Conservation (phyloP, 2,888 invertebrate species). For the Stenoptilia bipunctidactyla region DNA sequence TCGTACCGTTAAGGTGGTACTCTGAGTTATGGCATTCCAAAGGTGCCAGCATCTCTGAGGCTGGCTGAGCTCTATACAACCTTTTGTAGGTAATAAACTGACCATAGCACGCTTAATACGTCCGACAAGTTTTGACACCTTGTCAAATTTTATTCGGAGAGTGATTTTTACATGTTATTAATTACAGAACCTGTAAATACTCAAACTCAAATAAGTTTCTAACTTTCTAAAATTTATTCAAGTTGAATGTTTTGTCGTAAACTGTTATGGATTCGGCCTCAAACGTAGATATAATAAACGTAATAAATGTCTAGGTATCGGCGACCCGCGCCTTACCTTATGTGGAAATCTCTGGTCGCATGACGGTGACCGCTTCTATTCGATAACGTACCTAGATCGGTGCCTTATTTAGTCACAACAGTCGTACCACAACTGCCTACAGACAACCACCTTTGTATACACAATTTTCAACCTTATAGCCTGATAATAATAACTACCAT, state of each 20-base stretch:
- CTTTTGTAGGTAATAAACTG: neutral
- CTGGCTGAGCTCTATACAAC: slow-evolving; percentile 1
- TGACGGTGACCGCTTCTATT: slow-evolving; percentile 29
- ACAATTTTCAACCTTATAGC: neutral
- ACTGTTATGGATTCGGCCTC: no score
- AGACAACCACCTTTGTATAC: neutral
- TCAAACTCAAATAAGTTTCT: no score
- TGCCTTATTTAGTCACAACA: slow-evolving; percentile 28
- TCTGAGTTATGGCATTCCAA: slow-evolving; percentile 68
- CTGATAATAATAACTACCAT: no score
- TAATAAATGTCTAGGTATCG: no score
- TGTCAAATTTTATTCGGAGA: no score
- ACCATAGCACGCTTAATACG: no score
- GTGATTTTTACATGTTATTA: no score
- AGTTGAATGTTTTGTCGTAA: no score
- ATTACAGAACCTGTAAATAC: no score
- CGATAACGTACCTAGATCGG: slow-evolving; percentile 17
- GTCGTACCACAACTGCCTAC: slow-evolving; percentile 1
- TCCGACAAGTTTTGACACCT: no score
- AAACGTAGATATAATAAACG: no score
- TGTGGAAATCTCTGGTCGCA: slow-evolving; percentile 21
- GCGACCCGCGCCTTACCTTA: slow-evolving; percentile 15
- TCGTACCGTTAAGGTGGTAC: slow-evolving; percentile 66
- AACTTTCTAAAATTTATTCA: no score
- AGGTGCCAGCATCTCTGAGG: slow-evolving; percentile 47